Percentiles rank a stretch among this genome's conserved stretches.
These are phyloP conservation scores for Mohoua ochrocephala DNA, from an alignment of 2,113 vertebrate species.

Conservation along the genomic window DNA sequence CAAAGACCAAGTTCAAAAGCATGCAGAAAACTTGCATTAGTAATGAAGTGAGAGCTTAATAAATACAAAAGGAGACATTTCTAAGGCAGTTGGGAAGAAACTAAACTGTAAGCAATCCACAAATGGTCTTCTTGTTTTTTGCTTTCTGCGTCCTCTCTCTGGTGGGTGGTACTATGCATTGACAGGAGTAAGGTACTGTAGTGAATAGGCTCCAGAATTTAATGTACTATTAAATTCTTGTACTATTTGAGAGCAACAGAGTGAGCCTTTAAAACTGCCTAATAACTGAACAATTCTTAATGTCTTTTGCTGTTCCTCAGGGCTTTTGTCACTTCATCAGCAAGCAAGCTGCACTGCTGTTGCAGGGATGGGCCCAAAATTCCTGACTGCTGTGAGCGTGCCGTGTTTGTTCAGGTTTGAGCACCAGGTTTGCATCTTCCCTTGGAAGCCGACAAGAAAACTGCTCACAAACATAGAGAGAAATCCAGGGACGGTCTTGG, in stretches of 20 bases:
- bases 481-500: background rate
- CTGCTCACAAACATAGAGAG: background rate
- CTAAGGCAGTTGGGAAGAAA: background rate
- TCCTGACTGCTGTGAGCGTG: fast-evolving
- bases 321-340: background rate
- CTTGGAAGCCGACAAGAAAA: fast-evolving
- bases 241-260: background rate
- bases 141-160: background rate
- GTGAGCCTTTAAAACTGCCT: background rate
- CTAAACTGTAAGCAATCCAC: background rate
- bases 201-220: background rate
- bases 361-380: background rate
- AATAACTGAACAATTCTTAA: background rate
- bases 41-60: background rate
- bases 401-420: background rate
- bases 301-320: background rate
- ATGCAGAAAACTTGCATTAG: background rate
- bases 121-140: background rate
- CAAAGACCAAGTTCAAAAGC: background rate
- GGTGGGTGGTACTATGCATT: background rate
- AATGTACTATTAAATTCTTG: background rate
- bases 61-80: background rate
- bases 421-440: background rate
- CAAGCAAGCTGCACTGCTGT: background rate
- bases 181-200: background rate